phyloP scores from a whole-genome alignment of 2,888 invertebrate species.

The Alcis repandata region DNA sequence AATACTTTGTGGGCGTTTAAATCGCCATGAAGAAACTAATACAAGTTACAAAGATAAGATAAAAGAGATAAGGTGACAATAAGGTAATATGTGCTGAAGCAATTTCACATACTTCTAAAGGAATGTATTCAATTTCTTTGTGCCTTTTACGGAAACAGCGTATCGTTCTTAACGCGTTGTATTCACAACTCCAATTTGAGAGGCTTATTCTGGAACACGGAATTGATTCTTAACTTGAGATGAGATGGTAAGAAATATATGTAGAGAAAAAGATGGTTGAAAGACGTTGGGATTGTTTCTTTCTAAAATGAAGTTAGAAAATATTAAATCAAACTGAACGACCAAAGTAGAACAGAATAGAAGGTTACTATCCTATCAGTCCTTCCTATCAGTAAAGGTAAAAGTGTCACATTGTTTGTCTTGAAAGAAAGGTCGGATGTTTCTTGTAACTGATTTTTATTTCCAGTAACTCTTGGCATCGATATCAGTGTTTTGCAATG shows the following conservation, averaged over 20 bases:
- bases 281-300: too few relatives aligned
- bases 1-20: conserved; percentile 24
- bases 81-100: conserved; percentile 51
- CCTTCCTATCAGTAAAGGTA: too few relatives aligned
- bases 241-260: background rate
- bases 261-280: background rate
- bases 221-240: background rate
- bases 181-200: conserved; percentile 28
- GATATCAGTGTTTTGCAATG: conserved; percentile 7
- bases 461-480: background rate
- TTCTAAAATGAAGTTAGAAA: too few relatives aligned
- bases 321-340: too few relatives aligned
- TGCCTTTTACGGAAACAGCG: conserved; percentile 58
- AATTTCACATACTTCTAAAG: conserved; percentile 52
- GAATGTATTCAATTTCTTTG: conserved; percentile 57
- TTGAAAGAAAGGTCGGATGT: background rate
- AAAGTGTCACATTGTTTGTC: too few relatives aligned
- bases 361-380: too few relatives aligned
- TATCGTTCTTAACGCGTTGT: conserved; percentile 52
- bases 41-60: conserved; percentile 50
- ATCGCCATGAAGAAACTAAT: conserved; percentile 42
- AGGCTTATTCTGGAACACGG: conserved; percentile 35
- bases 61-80: conserved; percentile 44
- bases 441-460: background rate
- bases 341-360: too few relatives aligned